Conservation (phyloP, 2,888 invertebrate genomes). For the Zootermopsis nevadensis region DNA sequence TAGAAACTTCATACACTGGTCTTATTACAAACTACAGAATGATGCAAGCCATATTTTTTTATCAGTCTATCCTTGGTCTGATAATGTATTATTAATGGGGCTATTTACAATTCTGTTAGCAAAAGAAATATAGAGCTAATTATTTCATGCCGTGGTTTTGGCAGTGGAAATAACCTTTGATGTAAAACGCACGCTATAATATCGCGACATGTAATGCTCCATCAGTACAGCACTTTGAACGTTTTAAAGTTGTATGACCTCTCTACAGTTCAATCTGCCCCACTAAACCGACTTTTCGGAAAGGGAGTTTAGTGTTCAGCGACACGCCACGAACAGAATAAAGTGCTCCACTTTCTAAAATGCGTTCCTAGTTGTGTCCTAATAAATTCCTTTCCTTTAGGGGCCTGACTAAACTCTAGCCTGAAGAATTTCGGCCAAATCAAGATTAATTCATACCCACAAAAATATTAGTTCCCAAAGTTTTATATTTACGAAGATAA, state of each 20-base stretch:
- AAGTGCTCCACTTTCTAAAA: too few species aligned
- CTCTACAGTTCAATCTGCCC: background rate
- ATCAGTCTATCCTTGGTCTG: background rate
- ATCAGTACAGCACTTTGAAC: conserved; percentile 6
- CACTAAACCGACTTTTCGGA: too few species aligned
- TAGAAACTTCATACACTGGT: background rate
- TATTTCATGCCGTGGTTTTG: background rate
- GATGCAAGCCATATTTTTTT: background rate
- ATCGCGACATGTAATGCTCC: background rate
- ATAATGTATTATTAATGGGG: background rate
- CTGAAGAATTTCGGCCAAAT: too few species aligned
- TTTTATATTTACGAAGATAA: too few species aligned
- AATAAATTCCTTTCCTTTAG: too few species aligned
- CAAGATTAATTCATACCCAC: too few species aligned
- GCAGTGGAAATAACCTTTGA: background rate
- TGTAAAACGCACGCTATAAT: background rate
- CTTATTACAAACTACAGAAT: background rate
- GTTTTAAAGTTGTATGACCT: background rate
- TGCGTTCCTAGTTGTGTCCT: too few species aligned
- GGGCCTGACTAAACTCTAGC: too few species aligned
- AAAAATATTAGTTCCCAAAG: too few species aligned
- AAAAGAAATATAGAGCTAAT: conserved; percentile 3
- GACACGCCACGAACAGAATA: too few species aligned
- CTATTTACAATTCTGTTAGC: conserved; percentile 1
- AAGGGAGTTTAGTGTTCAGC: too few species aligned